Conservation (phyloP, 1,140 invertebrate genomes). For the Daktulosphaira vitifoliae region DNA sequence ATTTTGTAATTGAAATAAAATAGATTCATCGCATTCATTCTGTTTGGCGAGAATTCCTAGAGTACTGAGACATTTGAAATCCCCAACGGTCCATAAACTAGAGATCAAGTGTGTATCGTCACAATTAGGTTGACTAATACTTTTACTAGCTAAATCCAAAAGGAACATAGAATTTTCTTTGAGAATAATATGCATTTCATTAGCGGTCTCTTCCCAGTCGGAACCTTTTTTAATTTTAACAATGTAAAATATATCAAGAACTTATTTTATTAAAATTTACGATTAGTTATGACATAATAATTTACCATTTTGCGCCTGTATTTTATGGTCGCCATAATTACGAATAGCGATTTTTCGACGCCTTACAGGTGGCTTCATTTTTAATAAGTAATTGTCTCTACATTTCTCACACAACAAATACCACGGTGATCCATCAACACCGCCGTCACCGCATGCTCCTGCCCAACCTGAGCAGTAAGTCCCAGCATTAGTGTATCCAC, state of each 20-base stretch:
- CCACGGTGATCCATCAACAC: constrained; percentile 74
- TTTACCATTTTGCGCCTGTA: too few relatives aligned
- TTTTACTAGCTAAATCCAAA: constrained; percentile 72
- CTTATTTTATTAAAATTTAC: too few relatives aligned
- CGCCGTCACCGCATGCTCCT: constrained; percentile 76
- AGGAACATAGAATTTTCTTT: constrained; percentile 92
- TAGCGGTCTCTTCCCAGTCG: neutral
- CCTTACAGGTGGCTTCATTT: too few relatives aligned
- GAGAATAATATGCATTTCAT: constrained; percentile 62
- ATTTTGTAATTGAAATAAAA: neutral
- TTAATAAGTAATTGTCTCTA: constrained; percentile 68
- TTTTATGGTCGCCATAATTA: too few relatives aligned
- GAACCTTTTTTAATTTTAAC: too few relatives aligned
- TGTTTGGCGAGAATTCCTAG: constrained; percentile 48
- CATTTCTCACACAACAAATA: constrained; percentile 86
- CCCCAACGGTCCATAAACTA: constrained; percentile 52
- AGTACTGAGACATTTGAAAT: constrained; percentile 68
- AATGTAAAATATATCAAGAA: too few relatives aligned
- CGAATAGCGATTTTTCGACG: too few relatives aligned
- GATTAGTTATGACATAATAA: too few relatives aligned
- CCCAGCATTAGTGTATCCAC: constrained; percentile 78
- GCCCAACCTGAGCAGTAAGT: constrained; percentile 71
- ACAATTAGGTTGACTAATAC: constrained; percentile 47
- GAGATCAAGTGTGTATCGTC: constrained; percentile 52
- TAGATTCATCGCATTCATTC: neutral